Evolutionary conservation across 64 coral and sea anemone genomes (phyloP), one percentile per base, ranked within the genome.

Genomic region (Pocillopora verrucosa): DNA sequence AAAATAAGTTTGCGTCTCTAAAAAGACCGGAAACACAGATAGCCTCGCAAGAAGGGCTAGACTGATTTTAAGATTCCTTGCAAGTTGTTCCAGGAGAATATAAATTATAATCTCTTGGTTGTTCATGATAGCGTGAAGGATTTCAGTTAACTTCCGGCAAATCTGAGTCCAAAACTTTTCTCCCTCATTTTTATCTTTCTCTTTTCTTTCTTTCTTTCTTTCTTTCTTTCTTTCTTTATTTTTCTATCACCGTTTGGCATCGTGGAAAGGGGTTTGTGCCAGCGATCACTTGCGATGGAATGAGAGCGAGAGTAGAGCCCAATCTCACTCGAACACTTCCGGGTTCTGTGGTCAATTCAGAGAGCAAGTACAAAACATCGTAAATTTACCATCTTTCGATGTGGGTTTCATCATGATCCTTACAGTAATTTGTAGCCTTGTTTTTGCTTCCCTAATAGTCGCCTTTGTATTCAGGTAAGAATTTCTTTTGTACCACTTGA

Each of bases 391-490:
- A 10, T 69, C 5, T 3, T 24, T 19, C 6, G 65, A 69, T n/a
- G 65, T 9, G 24, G 19, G 20, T 69, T 65, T 69, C 10, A 69
- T n/a, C 65, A 69, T 69, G 65, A 10, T 69, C 24, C 65, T 69
- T 19, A 69, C 65, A 20, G 20, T 69, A 10, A 69, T 69, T n/a
- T 69, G 65, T 22, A 69, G 17, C 3, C 0, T 83, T 68, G 36
- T 68, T 41, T 6, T 45, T 68, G 80, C 80, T 83, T 63, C 80
- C 26, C 51, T 65, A 15, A 19, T 83, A 17, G 25, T 37, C 41
- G 60, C 19, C 35, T 68, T 83, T 83, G 19, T 83, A 12, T 83
- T 41, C 61, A 68, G 80, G 80, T 83, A 35, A 68, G 80, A 68
- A 35, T 62, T 69, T 1, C 16, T 19, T 69, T 69, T 25, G 17